phyloP scores from a whole-genome alignment of 2,113 vertebrate genomes.

The Cottus gobio region DNA sequence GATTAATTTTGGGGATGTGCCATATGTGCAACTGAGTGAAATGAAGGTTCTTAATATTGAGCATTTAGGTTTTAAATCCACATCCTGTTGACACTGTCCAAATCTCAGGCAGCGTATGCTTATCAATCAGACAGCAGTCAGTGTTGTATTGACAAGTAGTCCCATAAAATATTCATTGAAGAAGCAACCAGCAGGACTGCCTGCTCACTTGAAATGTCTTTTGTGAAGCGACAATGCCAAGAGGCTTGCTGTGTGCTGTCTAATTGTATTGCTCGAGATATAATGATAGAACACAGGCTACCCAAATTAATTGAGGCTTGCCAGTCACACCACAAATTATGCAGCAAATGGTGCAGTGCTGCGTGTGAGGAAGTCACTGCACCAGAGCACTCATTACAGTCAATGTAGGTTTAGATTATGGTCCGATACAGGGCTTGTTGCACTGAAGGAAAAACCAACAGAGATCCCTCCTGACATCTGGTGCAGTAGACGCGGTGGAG shows the following conservation, averaged over 20 bases:
- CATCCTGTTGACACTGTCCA: constrained; percentile 6
- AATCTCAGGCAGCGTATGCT: constrained; percentile 26
- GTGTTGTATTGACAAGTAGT: constrained; percentile 52
- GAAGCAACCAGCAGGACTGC: constrained; percentile 41
- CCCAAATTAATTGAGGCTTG: constrained; percentile 80
- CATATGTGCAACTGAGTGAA: constrained; percentile 24
- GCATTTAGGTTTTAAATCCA: constrained; percentile 31
- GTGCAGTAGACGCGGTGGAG: neutral
- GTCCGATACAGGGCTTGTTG: constrained; percentile 31
- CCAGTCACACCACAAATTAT: constrained; percentile 79
- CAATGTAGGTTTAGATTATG: constrained; percentile 59
- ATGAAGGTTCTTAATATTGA: constrained; percentile 30
- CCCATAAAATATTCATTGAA: constrained; percentile 61
- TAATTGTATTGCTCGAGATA: constrained; percentile 74
- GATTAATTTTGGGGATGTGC: constrained; percentile 35
- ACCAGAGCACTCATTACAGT: constrained; percentile 51
- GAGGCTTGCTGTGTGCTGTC: constrained; percentile 62
- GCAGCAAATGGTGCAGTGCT: constrained; percentile 75
- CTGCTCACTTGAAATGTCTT: constrained; percentile 62
- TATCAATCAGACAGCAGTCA: constrained; percentile 42
- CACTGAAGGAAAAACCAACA: constrained; percentile 33
- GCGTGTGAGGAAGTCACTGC: constrained; percentile 68
- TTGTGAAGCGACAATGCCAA: constrained; percentile 64
- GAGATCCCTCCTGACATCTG: constrained; percentile 14
- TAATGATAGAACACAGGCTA: constrained; percentile 75